Conservation (phyloP, 2,888 invertebrate genomes). For the Agonopterix arenella region DNA sequence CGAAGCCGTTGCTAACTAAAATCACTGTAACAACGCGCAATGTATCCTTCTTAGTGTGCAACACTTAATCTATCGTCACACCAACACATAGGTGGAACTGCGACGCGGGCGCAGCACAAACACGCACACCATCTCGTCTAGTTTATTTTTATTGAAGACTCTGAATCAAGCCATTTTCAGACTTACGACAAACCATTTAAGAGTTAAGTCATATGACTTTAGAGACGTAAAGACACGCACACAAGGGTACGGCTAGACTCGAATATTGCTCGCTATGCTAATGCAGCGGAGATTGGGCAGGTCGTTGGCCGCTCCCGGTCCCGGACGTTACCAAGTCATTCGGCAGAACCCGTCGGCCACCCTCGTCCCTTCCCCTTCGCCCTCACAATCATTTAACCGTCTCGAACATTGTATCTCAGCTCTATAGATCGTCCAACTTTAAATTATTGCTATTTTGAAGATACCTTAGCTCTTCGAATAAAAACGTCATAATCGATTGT, state of each 20-base stretch:
- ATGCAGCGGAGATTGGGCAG: constrained; percentile 77
- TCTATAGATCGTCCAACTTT: neutral
- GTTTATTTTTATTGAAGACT: no score
- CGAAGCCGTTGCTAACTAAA: no score
- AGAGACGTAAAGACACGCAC: constrained; percentile 11
- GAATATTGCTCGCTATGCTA: constrained; percentile 76
- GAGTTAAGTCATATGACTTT: neutral
- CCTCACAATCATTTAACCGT: constrained; percentile 21
- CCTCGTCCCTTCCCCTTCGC: constrained; percentile 48
- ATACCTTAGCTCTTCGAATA: no score
- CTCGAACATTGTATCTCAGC: neutral
- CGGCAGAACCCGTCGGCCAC: constrained; percentile 67
- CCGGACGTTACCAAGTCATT: constrained; percentile 71
- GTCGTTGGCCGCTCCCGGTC: constrained; percentile 76
- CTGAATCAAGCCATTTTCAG: no score
- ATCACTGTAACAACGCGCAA: no score
- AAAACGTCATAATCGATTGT: no score
- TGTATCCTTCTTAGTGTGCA: constrained; percentile 15
- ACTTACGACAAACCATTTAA: no score
- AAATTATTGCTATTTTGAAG: no score
- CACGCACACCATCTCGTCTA: constrained; percentile 14
- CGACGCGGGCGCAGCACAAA: constrained; percentile 29
- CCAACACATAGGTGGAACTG: constrained; percentile 27
- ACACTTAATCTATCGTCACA: constrained; percentile 44
- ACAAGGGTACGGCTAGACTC: constrained; percentile 42